Percentiles rank a stretch among this genome's conserved stretches.
Evolutionary conservation across 2,113 vertebrate genomes (phyloP).

Genomic region (Clarias macrocephalus): DNA sequence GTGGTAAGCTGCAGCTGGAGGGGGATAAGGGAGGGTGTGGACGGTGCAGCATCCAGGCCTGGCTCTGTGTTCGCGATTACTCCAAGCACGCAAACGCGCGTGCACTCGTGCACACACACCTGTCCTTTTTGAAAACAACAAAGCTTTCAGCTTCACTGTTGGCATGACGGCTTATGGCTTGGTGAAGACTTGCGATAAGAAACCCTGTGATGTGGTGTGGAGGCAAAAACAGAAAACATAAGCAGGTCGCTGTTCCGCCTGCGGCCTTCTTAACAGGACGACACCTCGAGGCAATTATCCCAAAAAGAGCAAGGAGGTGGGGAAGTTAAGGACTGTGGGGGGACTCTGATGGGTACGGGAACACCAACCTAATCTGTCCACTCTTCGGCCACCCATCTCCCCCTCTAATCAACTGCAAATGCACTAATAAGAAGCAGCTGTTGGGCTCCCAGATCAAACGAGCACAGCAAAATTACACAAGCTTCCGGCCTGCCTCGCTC

Average conservation of each 20-base stretch:
- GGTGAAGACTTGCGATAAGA: background rate
- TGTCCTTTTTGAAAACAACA: background rate
- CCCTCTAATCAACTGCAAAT: slow-evolving; percentile 79
- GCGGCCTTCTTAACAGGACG: slow-evolving; percentile 14
- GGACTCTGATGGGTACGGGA: slow-evolving; percentile 29
- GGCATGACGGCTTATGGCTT: slow-evolving; percentile 1
- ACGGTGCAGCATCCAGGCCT: slow-evolving; percentile 19
- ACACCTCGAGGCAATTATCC: slow-evolving; percentile 47
- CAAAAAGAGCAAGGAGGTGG: background rate
- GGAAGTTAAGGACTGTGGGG: slow-evolving; percentile 2
- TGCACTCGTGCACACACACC: slow-evolving; percentile 25
- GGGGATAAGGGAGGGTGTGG: background rate
- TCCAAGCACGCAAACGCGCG: slow-evolving; percentile 28
- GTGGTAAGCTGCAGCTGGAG: slow-evolving; percentile 36
- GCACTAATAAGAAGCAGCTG: slow-evolving; percentile 79
- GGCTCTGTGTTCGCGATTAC: background rate
- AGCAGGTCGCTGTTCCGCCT: background rate
- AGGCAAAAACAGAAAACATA: slow-evolving; percentile 5
- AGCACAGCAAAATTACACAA: slow-evolving; percentile 68
- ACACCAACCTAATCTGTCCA: slow-evolving; percentile 53
- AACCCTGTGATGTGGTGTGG: too few species aligned
- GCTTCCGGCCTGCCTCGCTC: slow-evolving; percentile 67
- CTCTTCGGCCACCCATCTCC: slow-evolving; percentile 74
- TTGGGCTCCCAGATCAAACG: slow-evolving; percentile 72
- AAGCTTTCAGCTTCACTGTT: background rate